These are phyloP conservation scores for Conus betulinus DNA, from an alignment of 1,140 invertebrate genomes.

Conservation along the genomic window DNA sequence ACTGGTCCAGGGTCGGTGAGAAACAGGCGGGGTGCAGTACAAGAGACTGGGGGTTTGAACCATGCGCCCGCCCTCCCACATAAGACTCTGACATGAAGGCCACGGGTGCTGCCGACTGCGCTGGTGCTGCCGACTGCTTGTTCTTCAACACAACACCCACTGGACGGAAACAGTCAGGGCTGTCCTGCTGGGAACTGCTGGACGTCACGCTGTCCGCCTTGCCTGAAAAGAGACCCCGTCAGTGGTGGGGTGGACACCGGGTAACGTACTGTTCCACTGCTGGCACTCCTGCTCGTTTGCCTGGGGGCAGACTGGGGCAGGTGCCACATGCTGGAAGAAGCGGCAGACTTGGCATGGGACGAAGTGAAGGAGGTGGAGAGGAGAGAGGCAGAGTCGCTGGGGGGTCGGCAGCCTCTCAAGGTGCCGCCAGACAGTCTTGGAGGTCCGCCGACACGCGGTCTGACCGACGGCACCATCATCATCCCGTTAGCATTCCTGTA, in stretches of 20 bases:
- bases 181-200: not conserved
- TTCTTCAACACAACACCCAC: not conserved
- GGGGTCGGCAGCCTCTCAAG: not conserved
- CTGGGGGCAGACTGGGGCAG: not conserved
- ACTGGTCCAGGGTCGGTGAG: not conserved
- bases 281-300: not conserved
- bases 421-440: not conserved
- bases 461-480: not conserved
- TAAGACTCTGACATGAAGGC: not conserved
- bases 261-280: not conserved
- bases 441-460: not conserved
- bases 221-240: not conserved
- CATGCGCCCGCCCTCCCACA: not conserved
- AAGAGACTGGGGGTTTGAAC: not conserved
- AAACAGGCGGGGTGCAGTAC: not conserved
- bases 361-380: not conserved
- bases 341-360: not conserved
- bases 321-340: not conserved
- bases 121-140: not conserved
- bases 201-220: not conserved
- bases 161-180: not conserved
- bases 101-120: too few relatives aligned
- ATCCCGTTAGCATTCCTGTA: not conserved
- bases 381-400: not conserved
- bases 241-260: not conserved